Base-by-base conservation (phyloP, 2,888 invertebrate genomes). In the Drosophila quinaria region DNA sequence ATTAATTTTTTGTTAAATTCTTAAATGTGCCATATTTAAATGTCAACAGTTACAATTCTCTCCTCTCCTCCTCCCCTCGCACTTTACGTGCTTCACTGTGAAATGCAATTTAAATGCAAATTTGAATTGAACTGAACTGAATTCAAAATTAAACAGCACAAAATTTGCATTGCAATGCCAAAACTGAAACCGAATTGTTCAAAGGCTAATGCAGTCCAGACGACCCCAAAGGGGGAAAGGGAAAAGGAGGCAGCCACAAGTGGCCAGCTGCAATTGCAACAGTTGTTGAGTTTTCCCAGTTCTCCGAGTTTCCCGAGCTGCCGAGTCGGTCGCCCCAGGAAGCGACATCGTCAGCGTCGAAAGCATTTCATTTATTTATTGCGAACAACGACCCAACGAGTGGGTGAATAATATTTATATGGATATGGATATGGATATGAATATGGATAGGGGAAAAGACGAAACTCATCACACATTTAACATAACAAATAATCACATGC, bases 31-130 rank as follows among this genome's bases (percentile, higher is more conserved):
- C 51, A 59, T n/a, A 46, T 63, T 74, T 52, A 46, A 63, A 59
- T 58, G 56, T 70, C 42, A 42, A n/a, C n/a, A n/a, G n/a, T n/a
- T n/a, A n/a, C n/a, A n/a, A n/a, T n/a, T n/a, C n/a, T n/a, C n/a
- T n/a, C n/a, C n/a, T 29, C 13, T 31, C 19, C 29, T 31, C 6
- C 50, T 10, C 6, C 19, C 15, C 1, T 3, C 15, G 15, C 15
- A 15, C 5, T 35, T 35, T 4, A 13, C 35, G 13, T 39, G 25
- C 13, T 17, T 9, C 8, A n/a, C 29, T 46, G 69, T 25, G 44
- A 74, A 85, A 81, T 85, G 81, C 84, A 85, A 85, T 85, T 81
- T 85, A 84, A 72, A 85, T 85, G 84, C 84, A 85, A 85, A 86
- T 84, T 63, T 44, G 65, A 51, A 51, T 49, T 52, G 64, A 78